Percentiles rank a stretch among this genome's conserved stretches.
phyloP scores from a whole-genome alignment of 2,113 vertebrate genomes.

The Nerophis ophidion region DNA sequence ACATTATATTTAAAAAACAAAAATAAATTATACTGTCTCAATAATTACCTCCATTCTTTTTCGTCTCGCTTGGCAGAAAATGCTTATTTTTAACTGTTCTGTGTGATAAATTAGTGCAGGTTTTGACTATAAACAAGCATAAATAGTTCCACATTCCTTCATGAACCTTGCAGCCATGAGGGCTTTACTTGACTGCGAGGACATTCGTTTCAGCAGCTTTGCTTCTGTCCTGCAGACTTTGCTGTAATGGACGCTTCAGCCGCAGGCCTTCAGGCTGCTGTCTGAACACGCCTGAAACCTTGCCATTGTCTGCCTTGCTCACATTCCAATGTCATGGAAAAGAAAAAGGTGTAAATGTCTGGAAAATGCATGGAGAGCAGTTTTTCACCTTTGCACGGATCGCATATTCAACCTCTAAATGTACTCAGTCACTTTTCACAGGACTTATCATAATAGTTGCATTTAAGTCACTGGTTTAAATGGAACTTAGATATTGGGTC shows the following conservation, averaged over 20 bases:
- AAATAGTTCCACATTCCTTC: not conserved
- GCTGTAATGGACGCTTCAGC: conserved; percentile 14
- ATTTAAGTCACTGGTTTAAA: too few species aligned
- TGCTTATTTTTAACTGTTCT: not conserved
- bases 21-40: too few species aligned
- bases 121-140: not conserved
- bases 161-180: not conserved
- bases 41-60: not conserved
- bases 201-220: not conserved
- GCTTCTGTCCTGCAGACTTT: conserved; percentile 5
- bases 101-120: not conserved
- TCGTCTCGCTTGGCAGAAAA: not conserved
- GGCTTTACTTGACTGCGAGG: not conserved
- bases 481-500: too few species aligned
- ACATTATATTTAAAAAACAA: too few species aligned
- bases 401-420: not conserved
- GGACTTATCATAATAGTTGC: too few species aligned
- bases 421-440: too few species aligned
- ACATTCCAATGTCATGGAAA: conserved; percentile 58
- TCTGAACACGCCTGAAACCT: conserved; percentile 58
- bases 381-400: conserved; percentile 2
- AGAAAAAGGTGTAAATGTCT: conserved; percentile 38
- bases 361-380: conserved; percentile 23
- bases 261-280: conserved; percentile 39
- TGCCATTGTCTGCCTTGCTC: conserved; percentile 30